Evolutionary conservation across 2,888 invertebrate species (phyloP), one percentile per base, ranked within the genome.

Genomic region (Tuta absoluta): DNA sequence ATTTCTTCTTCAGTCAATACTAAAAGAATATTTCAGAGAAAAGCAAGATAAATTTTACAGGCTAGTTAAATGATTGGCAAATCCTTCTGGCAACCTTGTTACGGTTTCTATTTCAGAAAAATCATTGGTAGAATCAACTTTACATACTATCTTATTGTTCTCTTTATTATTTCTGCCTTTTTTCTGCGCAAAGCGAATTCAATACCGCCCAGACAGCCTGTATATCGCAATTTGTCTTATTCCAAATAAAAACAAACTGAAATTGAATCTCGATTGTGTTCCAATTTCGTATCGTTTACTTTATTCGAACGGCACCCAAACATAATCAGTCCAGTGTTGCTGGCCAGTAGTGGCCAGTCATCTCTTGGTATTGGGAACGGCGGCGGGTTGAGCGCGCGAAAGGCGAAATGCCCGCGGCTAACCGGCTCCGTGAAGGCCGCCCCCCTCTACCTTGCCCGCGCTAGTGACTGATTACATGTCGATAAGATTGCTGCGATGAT

Each of bases 371-470:
- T 83, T 85, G 86, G 86, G 86, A 85, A 82, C 86, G 86, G 78
- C 86, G 86, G 78, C 48, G 81, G 78, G 82, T 82, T 83, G 81
- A 85, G 78, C 77, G 85, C 77, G 79, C 89, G 91, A 91, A 90
- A 91, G 91, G 91, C 90, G 87, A 89, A 90, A 86, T 86, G 85
- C 81, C 84, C 79, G 84, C 84, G 85, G 81, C 82, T 81, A 91
- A 91, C 91, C 91, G 91, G 91, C 88, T 91, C 79, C 74, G 86
- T 85, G 91, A 91, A 91, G 91, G 91, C 90, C 91, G 88, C 72
- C 75, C 74, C 83, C 79, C 85, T 85, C 84, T 86, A 81, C 81
- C 78, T 76, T 75, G 67, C 77, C 69, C 69, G 67, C 65, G 66
- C 76, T 79, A 85, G 87, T 80, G 86, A 80, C 75, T 82, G 77